Conservation (phyloP, 1,140 invertebrate species). For the Heliconius nattereri region DNA sequence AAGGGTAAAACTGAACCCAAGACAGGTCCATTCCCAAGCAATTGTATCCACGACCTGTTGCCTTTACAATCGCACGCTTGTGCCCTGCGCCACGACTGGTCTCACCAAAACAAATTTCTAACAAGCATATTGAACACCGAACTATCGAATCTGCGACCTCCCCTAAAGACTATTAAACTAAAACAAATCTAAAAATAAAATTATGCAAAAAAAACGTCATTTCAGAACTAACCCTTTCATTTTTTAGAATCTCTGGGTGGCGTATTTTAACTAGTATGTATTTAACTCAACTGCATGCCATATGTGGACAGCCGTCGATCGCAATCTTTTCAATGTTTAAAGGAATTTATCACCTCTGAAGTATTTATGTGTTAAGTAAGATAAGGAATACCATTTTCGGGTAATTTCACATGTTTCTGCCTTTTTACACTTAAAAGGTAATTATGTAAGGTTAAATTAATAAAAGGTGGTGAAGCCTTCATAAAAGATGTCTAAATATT, state of each 20-base stretch:
- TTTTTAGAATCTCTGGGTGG: conserved; percentile 50
- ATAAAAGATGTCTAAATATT: background rate
- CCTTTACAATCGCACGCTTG: no score
- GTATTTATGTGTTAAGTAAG: background rate
- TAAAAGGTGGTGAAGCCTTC: background rate
- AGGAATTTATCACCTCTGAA: conserved; percentile 44
- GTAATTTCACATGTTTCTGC: background rate
- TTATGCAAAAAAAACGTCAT: background rate
- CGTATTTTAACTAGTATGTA: conserved; percentile 43
- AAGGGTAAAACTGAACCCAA: no score
- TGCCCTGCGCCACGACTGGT: no score
- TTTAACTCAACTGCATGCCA: conserved; percentile 56
- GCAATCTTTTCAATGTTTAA: conserved; percentile 43
- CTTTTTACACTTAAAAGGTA: background rate
- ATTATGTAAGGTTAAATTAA: background rate
- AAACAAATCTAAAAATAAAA: conserved; percentile 8
- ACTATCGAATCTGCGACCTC: background rate
- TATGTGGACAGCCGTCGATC: conserved; percentile 59
- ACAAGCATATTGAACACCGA: background rate
- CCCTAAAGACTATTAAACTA: background rate
- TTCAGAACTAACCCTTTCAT: conserved; percentile 35
- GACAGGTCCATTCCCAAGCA: no score
- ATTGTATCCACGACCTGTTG: no score
- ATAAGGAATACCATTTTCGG: background rate
- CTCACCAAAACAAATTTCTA: no score